Evolutionary conservation across 2,113 vertebrate genomes (phyloP), one percentile per base, ranked within the genome.

Genomic region (Tachysurus fulvidraco): DNA sequence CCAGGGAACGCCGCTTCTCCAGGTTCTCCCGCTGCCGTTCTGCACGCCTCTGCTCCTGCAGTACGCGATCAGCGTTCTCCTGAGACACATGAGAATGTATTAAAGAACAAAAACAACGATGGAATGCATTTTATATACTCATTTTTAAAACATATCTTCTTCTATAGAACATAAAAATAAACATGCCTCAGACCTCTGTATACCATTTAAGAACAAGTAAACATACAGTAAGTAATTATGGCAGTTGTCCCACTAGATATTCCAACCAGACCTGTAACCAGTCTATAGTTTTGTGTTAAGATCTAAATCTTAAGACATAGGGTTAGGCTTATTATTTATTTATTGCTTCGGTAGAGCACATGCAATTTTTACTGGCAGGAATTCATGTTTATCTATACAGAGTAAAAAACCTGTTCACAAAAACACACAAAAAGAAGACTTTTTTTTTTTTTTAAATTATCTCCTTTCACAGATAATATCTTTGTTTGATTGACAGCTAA

Each of bases 41-140:
- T 76, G 92, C 82, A 16, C 94, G 94, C 88, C 92, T 94, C 93
- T 93, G 93, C 87, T 96, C 95, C 90, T 95, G 94, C 78, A 91
- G 80, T 83, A 95, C 95, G 30, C 96, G 93, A 30, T 95, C 94
- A 25, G 92, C 88, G 81, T 96, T 96, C 91, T 96, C 96, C 96
- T 96, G 87, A 21, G 5, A 86, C 46, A 71, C 9, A 73, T 21
- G 17, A 25, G 21, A 60, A 64, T 2, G n/a, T 8, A 19, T 44
- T 3, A 60, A 76, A 76, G 7, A 50, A 16, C 36, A 41, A 69
- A 59, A 28, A 19, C 13, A 36, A 23, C n/a, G n/a, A 19, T 50
- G 11, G 8, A 54, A 55, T 55, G 2, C 23, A 54, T 30, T 52
- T 14, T 54, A n/a, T 57, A 80, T 11, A 36, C 3, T 21, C 12